Evolutionary conservation across 2,113 vertebrate genomes (phyloP).

Genomic region (Cardinalis cardinalis): DNA sequence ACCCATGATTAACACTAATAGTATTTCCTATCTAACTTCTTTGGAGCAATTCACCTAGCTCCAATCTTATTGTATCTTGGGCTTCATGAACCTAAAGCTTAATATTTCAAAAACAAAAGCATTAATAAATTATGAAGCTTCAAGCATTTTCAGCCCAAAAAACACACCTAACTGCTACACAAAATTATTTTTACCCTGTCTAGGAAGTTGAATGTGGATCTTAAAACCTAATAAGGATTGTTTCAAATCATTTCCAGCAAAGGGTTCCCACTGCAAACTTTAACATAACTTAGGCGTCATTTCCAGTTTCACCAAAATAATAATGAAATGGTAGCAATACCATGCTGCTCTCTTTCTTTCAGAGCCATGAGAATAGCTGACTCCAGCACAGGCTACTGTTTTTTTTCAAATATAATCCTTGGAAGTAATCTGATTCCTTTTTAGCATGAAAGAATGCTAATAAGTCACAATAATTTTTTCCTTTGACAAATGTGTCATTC

Average conservation of each 20-base stretch:
- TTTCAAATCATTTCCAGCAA: neutral
- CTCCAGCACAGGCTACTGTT: neutral
- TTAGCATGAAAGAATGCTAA: constrained; percentile 14
- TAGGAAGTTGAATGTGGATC: neutral
- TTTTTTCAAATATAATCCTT: constrained; percentile 41
- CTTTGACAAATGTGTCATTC: constrained; percentile 33
- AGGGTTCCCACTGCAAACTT: neutral
- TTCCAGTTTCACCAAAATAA: constrained; percentile 10
- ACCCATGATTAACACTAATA: constrained; percentile 25
- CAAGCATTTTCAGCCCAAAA: neutral
- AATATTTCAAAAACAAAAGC: neutral
- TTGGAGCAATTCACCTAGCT: constrained; percentile 10
- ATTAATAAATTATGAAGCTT: neutral
- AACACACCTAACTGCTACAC: neutral
- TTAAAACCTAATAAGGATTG: neutral
- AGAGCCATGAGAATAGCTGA: constrained; percentile 1
- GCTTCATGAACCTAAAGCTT: neutral
- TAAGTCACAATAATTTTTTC: constrained; percentile 52
- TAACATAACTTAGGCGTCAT: neutral
- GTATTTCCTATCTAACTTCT: constrained; percentile 22
- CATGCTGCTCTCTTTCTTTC: neutral
- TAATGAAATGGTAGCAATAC: neutral
- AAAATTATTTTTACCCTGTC: neutral
- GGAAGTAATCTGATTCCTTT: constrained; percentile 38
- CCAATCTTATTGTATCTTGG: neutral